A percentile compares a stretch with the other conserved stretches of the same genome.
Evolutionary conservation across 2,797 vertebrate species (phyloP).

Genomic region (Gorsachius magnificus): DNA sequence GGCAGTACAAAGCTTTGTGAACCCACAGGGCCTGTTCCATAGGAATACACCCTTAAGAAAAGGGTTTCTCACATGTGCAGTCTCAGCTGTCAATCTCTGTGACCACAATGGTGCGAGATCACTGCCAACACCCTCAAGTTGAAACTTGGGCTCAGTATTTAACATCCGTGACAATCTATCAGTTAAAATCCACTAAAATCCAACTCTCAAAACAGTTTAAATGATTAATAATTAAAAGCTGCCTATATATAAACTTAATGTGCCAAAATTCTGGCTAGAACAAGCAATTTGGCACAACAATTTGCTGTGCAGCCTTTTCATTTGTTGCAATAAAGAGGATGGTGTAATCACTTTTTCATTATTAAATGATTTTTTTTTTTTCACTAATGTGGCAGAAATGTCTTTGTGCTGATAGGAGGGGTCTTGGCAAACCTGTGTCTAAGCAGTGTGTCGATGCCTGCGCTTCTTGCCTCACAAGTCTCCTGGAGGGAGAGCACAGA

Average conservation of each 20-base stretch:
- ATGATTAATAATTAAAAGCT: slow-evolving; percentile 10
- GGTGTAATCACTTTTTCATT: background rate
- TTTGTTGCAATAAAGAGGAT: background rate
- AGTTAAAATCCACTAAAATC: background rate
- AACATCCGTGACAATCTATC: background rate
- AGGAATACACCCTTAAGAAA: background rate
- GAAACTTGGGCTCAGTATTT: background rate
- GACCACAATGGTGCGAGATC: background rate
- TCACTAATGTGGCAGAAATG: background rate
- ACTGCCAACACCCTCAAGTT: background rate
- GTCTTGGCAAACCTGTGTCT: background rate
- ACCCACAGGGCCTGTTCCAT: background rate
- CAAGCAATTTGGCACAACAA: background rate
- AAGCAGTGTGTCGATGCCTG: background rate
- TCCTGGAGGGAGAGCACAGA: background rate
- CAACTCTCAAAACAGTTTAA: background rate
- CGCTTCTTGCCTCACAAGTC: background rate
- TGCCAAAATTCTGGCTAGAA: background rate
- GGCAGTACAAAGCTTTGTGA: background rate
- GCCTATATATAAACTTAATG: background rate
- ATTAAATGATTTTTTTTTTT: background rate
- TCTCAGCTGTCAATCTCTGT: background rate
- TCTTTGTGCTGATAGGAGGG: background rate
- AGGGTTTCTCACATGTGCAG: background rate
- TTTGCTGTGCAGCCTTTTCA: background rate